Conservation (phyloP, 1,140 invertebrate genomes). For the Prorops nasuta region DNA sequence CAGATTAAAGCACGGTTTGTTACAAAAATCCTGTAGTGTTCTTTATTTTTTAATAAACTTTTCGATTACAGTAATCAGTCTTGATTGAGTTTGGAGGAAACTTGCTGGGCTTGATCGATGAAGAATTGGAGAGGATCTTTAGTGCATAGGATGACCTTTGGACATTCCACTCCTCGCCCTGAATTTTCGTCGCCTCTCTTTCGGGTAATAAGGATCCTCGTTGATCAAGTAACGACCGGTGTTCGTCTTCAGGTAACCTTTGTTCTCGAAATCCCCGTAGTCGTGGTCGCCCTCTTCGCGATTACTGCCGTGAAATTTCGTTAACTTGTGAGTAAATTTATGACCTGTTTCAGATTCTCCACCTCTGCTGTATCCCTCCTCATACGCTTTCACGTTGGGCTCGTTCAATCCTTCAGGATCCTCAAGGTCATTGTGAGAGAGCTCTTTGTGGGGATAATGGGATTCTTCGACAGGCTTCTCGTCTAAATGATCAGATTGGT, state of each 20-base stretch:
- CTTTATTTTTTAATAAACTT: constrained; percentile 8
- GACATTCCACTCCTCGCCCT: no score
- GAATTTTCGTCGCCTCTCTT: no score
- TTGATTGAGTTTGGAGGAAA: no score
- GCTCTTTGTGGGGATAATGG: no score
- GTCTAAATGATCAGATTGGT: no score
- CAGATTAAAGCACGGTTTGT: constrained; percentile 53
- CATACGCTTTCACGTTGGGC: constrained; percentile 33
- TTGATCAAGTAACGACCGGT: constrained; percentile 24
- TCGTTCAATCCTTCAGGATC: no score
- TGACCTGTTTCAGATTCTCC: constrained; percentile 29
- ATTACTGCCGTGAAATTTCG: constrained; percentile 40
- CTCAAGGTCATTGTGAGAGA: constrained; percentile 25
- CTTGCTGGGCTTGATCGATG: no score
- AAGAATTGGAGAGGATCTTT: no score
- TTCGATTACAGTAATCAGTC: no score
- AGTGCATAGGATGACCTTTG: no score
- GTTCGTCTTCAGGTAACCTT: constrained; percentile 25
- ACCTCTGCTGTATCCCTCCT: constrained; percentile 36
- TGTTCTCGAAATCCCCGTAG: constrained; percentile 42
- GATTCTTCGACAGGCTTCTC: no score
- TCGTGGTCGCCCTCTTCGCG: constrained; percentile 46
- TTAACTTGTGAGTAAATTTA: constrained; percentile 31
- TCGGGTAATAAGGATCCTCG: no score
- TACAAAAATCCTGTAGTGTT: constrained; percentile 30